A percentile compares a stretch with the other conserved stretches of the same genome.
phyloP scores from a whole-genome alignment of 1,140 invertebrate genomes.

The Ceratosolen solmsi region DNA sequence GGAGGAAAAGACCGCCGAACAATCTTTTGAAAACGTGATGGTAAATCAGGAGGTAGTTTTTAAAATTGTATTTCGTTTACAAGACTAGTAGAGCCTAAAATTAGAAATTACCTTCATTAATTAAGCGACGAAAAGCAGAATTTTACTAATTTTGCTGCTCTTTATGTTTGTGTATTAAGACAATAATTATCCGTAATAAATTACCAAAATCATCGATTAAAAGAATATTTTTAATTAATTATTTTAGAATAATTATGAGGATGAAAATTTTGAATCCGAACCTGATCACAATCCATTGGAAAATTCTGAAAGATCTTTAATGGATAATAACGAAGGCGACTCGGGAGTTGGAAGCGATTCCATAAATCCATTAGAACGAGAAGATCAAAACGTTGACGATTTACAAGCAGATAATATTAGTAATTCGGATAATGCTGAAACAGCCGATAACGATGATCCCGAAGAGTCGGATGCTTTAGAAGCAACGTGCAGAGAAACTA shows the following conservation, averaged over 20 bases:
- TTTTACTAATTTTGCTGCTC: too few species aligned
- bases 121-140: too few species aligned
- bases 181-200: too few species aligned
- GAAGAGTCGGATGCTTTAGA: slow-evolving; percentile 69
- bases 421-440: slow-evolving; percentile 59
- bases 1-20: slow-evolving; percentile 60
- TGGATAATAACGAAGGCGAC: slow-evolving; percentile 69
- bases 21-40: slow-evolving; percentile 67
- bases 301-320: slow-evolving; percentile 65
- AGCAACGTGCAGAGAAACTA: slow-evolving; percentile 71
- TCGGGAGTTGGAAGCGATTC: slow-evolving; percentile 72
- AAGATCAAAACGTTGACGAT: slow-evolving; percentile 71
- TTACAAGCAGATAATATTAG: slow-evolving; percentile 64
- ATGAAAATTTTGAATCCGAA: slow-evolving; percentile 61
- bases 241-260: slow-evolving; percentile 63
- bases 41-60: slow-evolving; percentile 66
- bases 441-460: slow-evolving; percentile 64
- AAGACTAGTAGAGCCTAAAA: too few species aligned
- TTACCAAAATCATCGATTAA: too few species aligned
- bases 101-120: too few species aligned
- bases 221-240: too few species aligned
- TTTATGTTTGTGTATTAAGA: too few species aligned
- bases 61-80: neutral
- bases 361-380: slow-evolving; percentile 68
- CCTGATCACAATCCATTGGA: slow-evolving; percentile 63